Base-by-base conservation (phyloP, 2,888 invertebrate species). In the Clepsis dumicolana region DNA sequence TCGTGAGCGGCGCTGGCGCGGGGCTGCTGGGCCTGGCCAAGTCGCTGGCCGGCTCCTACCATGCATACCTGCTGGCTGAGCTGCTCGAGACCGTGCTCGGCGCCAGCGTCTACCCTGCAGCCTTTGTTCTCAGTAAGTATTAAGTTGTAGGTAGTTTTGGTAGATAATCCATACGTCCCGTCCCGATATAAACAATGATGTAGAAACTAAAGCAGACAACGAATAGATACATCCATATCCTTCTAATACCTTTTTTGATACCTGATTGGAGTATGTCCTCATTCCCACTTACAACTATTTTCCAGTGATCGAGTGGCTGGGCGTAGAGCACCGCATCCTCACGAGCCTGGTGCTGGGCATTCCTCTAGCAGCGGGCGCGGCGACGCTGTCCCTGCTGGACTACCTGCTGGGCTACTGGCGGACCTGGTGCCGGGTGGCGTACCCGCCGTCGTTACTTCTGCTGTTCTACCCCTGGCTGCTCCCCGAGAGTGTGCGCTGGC, bases 401-500 rank as follows among this genome's bases (percentile, higher is more conserved):
- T 96, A 96, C 94, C 87, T 94, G 77, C 91, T 95, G 1, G 94
- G 95, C 70, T 94, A 96, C 80, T 98, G 97, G 97, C 94, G 96
- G 75, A 85, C 91, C 54, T 92, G 96, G 78, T 94, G 97, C 25
- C 93, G 96, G 56, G 87, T 96, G 24, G 93, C 96, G 10, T 97
- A 97, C 79, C 93, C 95, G 0, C 97, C 97, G 0, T 95, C 96
- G 0, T 84, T 96, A 54, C 82, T 96, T 0, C 94, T 96, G 38
- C 83, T 97, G 48, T 86, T 95, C 18, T 96, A 96, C 80, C 95
- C 95, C 38, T 96, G 96, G 95, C 77, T 96, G 48, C 87, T 96
- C 59, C 96, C 96, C 0, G 96, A 97, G 89, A 96, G 96, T 59
- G 94, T 96, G 38, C 94, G 97, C 73, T 97, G 97, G 97, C 93